phyloP scores from a whole-genome alignment of 2,797 vertebrate species.

The Takifugu rubripes region DNA sequence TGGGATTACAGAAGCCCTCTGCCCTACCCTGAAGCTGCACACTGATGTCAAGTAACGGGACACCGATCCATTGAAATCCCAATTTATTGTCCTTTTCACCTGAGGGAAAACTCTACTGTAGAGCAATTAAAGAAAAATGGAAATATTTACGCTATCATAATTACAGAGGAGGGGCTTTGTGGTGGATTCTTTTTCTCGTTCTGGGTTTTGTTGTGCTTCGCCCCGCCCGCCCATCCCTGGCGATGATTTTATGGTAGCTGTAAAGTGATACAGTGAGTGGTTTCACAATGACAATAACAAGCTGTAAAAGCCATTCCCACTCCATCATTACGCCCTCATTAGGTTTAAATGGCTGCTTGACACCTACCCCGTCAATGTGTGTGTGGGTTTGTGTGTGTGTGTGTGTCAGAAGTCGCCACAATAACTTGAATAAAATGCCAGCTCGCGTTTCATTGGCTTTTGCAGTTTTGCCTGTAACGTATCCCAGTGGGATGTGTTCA shows the following conservation, averaged over 20 bases:
- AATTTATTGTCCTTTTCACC: conserved; percentile 15
- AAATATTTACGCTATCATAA: conserved; percentile 49
- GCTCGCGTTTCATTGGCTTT: conserved; percentile 19
- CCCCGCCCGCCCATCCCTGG: conserved; percentile 42
- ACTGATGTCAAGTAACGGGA: conserved; percentile 25
- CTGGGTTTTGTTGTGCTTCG: conserved; percentile 25
- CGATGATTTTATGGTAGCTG: conserved; percentile 52
- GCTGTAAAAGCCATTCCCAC: conserved; percentile 50
- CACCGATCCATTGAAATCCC: conserved; percentile 4
- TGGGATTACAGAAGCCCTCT: too few species aligned
- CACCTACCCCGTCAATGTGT: conserved; percentile 26
- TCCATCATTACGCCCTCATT: conserved; percentile 64
- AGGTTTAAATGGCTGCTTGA: conserved; percentile 56
- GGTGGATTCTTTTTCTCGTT: conserved; percentile 19
- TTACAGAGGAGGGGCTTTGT: conserved; percentile 35
- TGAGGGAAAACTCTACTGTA: conserved; percentile 12
- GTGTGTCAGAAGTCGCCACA: conserved; percentile 2
- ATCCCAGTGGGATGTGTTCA: background rate
- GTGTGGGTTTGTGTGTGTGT: conserved; percentile 20
- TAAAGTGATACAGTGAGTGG: conserved; percentile 61
- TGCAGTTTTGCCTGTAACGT: background rate
- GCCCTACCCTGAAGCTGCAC: conserved; percentile 1
- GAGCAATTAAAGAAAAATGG: conserved; percentile 30
- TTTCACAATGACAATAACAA: conserved; percentile 65
- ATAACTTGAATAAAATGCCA: conserved; percentile 7